phyloP scores from a whole-genome alignment of 1,140 invertebrate species.

The Danaus plexippus region DNA sequence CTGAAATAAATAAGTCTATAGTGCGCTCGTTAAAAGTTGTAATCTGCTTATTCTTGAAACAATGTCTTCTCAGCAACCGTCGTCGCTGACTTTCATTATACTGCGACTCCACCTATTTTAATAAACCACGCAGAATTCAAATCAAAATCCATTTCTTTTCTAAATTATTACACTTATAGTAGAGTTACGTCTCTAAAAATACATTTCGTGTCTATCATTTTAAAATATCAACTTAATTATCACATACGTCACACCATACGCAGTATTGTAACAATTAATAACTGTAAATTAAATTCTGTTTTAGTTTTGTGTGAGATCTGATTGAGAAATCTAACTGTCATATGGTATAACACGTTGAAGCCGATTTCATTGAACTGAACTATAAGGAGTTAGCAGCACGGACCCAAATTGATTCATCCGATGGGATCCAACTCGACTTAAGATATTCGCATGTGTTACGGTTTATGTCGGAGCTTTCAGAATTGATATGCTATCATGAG shows the following conservation, averaged over 20 bases:
- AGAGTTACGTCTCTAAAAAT: too few relatives aligned
- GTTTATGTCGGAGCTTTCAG: neutral
- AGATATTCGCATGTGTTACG: conserved; percentile 10
- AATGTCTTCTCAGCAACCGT: conserved; percentile 2
- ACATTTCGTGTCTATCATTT: too few relatives aligned
- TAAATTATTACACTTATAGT: too few relatives aligned
- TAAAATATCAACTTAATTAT: too few relatives aligned
- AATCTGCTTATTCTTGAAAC: conserved; percentile 18
- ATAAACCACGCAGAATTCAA: too few relatives aligned
- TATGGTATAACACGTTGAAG: too few relatives aligned
- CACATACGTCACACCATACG: too few relatives aligned
- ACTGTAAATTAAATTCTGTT: conserved; percentile 2
- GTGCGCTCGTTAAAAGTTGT: conserved; percentile 19
- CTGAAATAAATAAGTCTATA: conserved; percentile 14
- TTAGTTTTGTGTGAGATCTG: neutral
- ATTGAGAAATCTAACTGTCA: too few relatives aligned
- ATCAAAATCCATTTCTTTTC: too few relatives aligned
- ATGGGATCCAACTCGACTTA: conserved; percentile 2
- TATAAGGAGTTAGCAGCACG: conserved; percentile 2
- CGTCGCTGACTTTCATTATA: too few relatives aligned
- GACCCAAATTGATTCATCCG: conserved; percentile 3
- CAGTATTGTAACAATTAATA: neutral
- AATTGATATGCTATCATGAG: conserved; percentile 5
- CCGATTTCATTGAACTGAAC: too few relatives aligned
- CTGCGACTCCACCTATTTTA: too few relatives aligned